Evolutionary conservation across 2,113 vertebrate genomes (phyloP).

Genomic region (Bambusicola thoracicus): DNA sequence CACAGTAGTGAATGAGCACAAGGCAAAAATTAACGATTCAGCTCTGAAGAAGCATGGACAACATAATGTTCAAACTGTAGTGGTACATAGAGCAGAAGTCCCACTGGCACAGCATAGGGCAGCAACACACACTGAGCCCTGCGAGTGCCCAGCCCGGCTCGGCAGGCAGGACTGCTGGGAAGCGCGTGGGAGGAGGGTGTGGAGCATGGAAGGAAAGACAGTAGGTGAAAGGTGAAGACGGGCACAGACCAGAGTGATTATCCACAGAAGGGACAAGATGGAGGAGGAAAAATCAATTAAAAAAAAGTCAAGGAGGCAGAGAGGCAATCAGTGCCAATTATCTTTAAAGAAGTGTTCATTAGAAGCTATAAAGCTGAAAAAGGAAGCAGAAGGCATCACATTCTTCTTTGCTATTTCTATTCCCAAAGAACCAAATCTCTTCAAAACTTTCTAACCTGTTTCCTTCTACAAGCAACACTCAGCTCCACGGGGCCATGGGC

Average conservation of each 20-base stretch:
- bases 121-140: rapidly evolving
- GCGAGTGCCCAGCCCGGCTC: neutral
- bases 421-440: neutral
- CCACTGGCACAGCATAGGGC: rapidly evolving
- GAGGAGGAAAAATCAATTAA: neutral
- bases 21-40: neutral
- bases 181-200: conserved; percentile 46
- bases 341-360: rapidly evolving
- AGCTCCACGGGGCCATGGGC: neutral
- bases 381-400: rapidly evolving
- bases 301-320: rapidly evolving
- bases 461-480: neutral
- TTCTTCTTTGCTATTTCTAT: neutral
- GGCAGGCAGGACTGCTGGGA: neutral
- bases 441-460: neutral
- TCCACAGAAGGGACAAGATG: neutral
- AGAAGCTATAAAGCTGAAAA: neutral
- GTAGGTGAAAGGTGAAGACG: neutral
- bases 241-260: neutral
- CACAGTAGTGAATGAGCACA: neutral
- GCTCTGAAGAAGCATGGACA: neutral
- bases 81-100: too few species aligned
- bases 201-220: neutral
- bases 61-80: neutral
- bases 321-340: neutral